Evolutionary conservation across 1,140 invertebrate species (phyloP), one percentile per base, ranked within the genome.

Genomic region (Zaprionus davidi): DNA sequence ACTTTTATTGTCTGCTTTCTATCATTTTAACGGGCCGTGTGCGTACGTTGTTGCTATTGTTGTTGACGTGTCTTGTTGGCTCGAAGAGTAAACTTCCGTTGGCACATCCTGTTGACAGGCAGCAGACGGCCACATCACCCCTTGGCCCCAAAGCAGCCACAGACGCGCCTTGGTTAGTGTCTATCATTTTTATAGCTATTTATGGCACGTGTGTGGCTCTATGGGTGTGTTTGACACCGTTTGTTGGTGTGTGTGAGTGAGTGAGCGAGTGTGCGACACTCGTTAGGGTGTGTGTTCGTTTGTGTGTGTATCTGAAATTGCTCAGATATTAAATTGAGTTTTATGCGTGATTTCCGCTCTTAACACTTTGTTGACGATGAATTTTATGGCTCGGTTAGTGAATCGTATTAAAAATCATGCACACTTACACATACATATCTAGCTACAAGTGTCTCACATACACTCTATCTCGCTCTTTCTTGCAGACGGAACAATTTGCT

Each of bases 401-500:
- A 84, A 88, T 63, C 71, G 67, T 78, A 57, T 80, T 64, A 65
- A 77, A 73, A 65, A 59, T 55, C 36, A 59, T 26, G 13, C 31
- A n/a, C 38, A 41, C 31, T 41, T 24, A 49, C 20, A 41, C 15
- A 44, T 38, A 57, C 15, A 7, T 49, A 49, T n/a, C 12, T 60
- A 11, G 66, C 22, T 53, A 7, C 46, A 38, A 24, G 24, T 41
- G 31, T 64, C 36, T 60, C 20, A 13, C 20, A 44, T 17, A 22
- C 15, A 24, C 31, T 24, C 28, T 20, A 26, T 67, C 38, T 49
- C 17, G 4, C 15, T 56, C 49, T 26, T 24, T 68, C 28, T 96
- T 96, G 17, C 95, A 99, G 98, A 96, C 96, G 55, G 96, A 97
- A 90, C 97, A 98, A 92, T 96, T 98, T 87, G 96, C 97, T 1